Base-by-base conservation (phyloP, 37 sponge, comb jelly and placozoan genomes). In the Geodia barretti region DNA sequence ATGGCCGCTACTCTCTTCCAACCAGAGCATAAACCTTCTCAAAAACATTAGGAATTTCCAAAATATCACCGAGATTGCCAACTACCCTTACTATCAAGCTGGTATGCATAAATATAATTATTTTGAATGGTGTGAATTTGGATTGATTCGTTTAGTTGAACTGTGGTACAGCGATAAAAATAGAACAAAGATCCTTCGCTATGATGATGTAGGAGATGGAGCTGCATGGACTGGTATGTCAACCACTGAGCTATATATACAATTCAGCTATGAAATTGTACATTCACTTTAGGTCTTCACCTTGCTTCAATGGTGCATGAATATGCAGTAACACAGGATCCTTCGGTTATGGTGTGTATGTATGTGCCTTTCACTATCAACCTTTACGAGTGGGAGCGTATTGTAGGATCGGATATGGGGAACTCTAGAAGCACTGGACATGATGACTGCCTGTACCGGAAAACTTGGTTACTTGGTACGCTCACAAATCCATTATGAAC, bases 151-250 rank as follows among this genome's bases (percentile, higher is more conserved):
- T 47, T 14, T 47, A 84, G 86, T 86, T 34, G 79, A 86, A 65
- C 66, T 86, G 66, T 79, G 79, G 80, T 86, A 65, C 43, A 63
- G 38, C 3, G 86, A 79, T 25, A 86, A 37, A 35, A 74, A 75
- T 58, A 71, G 74, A 39, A 80, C 60, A 14, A 43, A 41, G 4
- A 42, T 40, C 28, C 67, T 81, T 24, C 70, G 40, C 61, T 87
- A 87, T 64, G 87, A 87, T 68, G 87, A 87, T 76, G 73, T 73
- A 31, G 87, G 87, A 24, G 87, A 87, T 24, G 76, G 87, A 72
- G 87, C 87, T 36, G 80, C 87, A 1, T 87, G 87, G 87, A 87
- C 87, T 39, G 87, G 84, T 63, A 35, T 74, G 30, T 39, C n/a
- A 72, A 47, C 14, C 7, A 14, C 14, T 17, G 11, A 47, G 54